Conservation (phyloP, 2,888 invertebrate genomes). For the Argyresthia goedartella region DNA sequence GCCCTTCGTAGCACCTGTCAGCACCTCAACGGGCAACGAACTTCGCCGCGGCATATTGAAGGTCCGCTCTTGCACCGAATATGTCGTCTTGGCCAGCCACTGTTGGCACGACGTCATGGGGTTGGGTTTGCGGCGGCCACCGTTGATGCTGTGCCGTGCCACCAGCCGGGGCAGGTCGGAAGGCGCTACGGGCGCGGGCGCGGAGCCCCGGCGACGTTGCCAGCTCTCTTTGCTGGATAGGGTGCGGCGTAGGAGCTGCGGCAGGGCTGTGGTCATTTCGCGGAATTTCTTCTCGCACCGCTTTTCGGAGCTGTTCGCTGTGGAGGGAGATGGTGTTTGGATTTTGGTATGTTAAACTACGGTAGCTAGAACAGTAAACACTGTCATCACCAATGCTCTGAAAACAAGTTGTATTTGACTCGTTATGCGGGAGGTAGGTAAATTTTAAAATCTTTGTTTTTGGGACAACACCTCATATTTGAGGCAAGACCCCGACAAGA, state of each 20-base stretch:
- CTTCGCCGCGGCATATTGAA: constrained; percentile 34
- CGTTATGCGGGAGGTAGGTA: too few relatives aligned
- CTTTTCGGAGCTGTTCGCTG: constrained; percentile 11
- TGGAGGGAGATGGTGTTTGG: not conserved
- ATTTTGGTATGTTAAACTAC: not conserved
- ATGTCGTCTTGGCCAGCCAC: constrained; percentile 32
- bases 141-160: constrained; percentile 21
- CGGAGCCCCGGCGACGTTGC: constrained; percentile 42
- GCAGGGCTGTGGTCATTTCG: constrained; percentile 27
- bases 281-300: constrained; percentile 30
- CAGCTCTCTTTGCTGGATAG: constrained; percentile 33
- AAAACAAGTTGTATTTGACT: too few relatives aligned
- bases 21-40: constrained; percentile 60
- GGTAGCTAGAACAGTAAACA: too few relatives aligned
- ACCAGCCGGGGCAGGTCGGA: constrained; percentile 23
- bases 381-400: too few relatives aligned
- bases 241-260: constrained; percentile 33
- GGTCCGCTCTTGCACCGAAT: constrained; percentile 24
- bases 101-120: constrained; percentile 34
- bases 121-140: constrained; percentile 24
- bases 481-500: too few relatives aligned
- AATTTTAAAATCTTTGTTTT: too few relatives aligned
- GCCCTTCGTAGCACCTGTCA: constrained; percentile 42
- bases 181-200: constrained; percentile 35
- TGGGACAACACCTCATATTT: too few relatives aligned